Evolutionary conservation across 2,888 invertebrate genomes (phyloP), one percentile per base, ranked within the genome.

Genomic region (Morpho helenor): DNA sequence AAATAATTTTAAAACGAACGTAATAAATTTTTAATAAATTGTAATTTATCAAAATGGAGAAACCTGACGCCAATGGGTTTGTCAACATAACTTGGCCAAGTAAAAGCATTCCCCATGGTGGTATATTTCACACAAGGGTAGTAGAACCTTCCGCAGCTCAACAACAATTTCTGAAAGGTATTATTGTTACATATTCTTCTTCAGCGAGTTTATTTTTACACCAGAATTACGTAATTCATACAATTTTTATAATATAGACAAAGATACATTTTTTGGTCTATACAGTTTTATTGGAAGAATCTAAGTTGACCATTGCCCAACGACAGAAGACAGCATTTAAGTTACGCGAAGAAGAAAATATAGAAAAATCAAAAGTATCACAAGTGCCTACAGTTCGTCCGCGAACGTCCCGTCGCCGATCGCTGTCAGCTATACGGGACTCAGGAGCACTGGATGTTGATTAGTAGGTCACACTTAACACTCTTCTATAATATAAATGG

Each of bases 251-350:
- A 5, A 31, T 31, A 31, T n/a, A 31, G 31, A 31, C 5, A 31
- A 31, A 5, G 5, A 31, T 31, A 16, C 16, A 5, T 31, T 31
- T 31, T 43, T 43, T 43, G 8, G 43, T 43, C 43, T 3, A 49
- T 46, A 42, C 67, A 96, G 95, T 94, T 52, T 85, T 96, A 41
- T 92, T 95, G 84, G 93, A 95, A 64, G 96, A 96, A 83, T 94
- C 95, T 0, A 95, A 93, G 74, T 82, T 96, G 65, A 92, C 93
- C 56, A 75, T 80, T 44, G 76, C 76, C n/a, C 89, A 89, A 44
- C 82, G 85, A 7, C 80, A 80, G 10, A 83, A 83, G 55, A 67
- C 74, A 5, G 73, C 75, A 46, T 68, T 80, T 67, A 69, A 66
- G n/a, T 68, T 87, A 47, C 77, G 85, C 2, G 80, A 68, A 56